These are phyloP conservation scores for Tetranychus truncatus DNA, from an alignment of 2,888 invertebrate genomes.

Conservation along the genomic window DNA sequence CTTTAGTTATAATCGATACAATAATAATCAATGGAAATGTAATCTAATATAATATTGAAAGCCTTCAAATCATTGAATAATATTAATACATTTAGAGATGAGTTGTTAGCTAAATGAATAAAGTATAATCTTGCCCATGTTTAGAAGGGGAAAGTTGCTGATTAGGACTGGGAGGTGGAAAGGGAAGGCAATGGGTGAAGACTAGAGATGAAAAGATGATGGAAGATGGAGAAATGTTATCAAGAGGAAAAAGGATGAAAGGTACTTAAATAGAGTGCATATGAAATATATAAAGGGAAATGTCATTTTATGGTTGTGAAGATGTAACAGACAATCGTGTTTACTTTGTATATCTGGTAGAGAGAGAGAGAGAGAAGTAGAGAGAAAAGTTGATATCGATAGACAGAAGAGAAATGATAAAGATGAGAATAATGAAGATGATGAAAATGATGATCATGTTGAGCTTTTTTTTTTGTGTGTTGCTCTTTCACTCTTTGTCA, in stretches of 20 bases:
- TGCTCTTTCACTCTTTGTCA: background rate
- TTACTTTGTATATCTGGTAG: background rate
- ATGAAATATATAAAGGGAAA: background rate
- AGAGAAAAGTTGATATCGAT: background rate
- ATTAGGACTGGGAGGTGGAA: background rate
- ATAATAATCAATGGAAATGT: too few relatives aligned
- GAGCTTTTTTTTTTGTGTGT: background rate
- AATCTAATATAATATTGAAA: too few relatives aligned
- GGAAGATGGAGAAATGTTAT: background rate
- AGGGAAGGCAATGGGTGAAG: background rate
- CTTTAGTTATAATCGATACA: too few relatives aligned
- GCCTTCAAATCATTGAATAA: too few relatives aligned
- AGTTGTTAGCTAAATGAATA: too few relatives aligned
- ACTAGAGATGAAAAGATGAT: background rate
- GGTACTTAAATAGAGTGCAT: conserved; percentile 1
- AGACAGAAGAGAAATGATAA: background rate
- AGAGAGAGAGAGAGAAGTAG: too few relatives aligned
- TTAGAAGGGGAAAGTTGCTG: background rate
- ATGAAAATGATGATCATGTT: background rate
- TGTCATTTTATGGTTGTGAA: background rate
- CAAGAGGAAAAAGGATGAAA: background rate
- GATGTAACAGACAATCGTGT: background rate
- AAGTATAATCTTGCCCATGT: too few relatives aligned
- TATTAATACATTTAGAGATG: too few relatives aligned
- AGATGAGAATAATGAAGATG: background rate